These are phyloP conservation scores for Leguminivora glycinivorella DNA, from an alignment of 1,140 invertebrate genomes.

Conservation along the genomic window DNA sequence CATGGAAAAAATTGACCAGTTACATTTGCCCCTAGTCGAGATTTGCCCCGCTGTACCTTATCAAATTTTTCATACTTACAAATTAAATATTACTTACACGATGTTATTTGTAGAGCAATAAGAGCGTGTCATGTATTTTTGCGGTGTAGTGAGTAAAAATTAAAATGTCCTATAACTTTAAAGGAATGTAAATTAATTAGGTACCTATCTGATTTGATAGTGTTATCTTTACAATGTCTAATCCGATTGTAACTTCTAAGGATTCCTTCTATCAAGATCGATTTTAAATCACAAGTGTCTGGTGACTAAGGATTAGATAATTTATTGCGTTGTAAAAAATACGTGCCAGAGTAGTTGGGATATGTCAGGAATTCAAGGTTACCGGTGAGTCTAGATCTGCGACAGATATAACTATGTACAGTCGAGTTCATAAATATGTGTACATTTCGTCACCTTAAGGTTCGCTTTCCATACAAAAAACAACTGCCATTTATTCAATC, in stretches of 20 bases:
- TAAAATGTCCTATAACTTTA: background rate
- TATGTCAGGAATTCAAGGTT: background rate
- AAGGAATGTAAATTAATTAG: background rate
- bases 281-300: background rate
- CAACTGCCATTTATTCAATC: too few species aligned
- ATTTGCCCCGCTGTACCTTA: too few species aligned
- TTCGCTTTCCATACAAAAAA: too few species aligned
- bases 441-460: too few species aligned
- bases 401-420: background rate
- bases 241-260: background rate
- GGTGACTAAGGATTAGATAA: background rate
- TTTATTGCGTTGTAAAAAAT: constrained; percentile 15
- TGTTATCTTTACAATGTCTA: background rate
- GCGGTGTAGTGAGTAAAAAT: too few species aligned
- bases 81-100: too few species aligned
- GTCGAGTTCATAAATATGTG: too few species aligned
- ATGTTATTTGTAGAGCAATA: too few species aligned
- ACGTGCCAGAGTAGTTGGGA: background rate
- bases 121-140: too few species aligned
- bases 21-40: too few species aligned
- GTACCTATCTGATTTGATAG: background rate
- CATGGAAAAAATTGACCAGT: too few species aligned
- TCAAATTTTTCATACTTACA: too few species aligned
- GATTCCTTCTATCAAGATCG: background rate
- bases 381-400: background rate